A percentile compares a stretch with the other conserved stretches of the same genome.
phyloP scores from a whole-genome alignment of 1,140 invertebrate species.

The Drosophila subpulchrella region DNA sequence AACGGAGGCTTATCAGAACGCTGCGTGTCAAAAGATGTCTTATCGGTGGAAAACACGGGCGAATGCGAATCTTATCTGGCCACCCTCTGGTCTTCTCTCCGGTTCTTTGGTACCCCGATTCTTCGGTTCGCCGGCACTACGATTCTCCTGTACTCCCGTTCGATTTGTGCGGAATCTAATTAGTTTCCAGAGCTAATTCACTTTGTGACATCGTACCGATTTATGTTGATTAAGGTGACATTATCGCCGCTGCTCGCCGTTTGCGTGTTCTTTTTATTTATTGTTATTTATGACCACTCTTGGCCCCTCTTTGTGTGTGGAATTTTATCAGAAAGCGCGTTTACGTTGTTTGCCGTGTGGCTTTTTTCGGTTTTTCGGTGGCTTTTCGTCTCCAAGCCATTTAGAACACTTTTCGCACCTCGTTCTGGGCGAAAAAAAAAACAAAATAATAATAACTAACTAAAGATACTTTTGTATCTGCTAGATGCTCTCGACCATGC shows the following conservation, averaged over 20 bases:
- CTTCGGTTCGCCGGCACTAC: not conserved
- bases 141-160: slow-evolving; percentile 5
- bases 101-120: not conserved
- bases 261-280: slow-evolving; percentile 62
- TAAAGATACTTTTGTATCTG: slow-evolving; percentile 27
- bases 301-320: slow-evolving; percentile 27
- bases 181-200: slow-evolving; percentile 76
- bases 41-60: slow-evolving; percentile 47
- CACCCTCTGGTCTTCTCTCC: not conserved
- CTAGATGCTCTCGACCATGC: slow-evolving; percentile 50
- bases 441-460: not conserved
- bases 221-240: slow-evolving; percentile 76
- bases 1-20: slow-evolving; percentile 52
- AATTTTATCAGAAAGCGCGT: slow-evolving; percentile 65
- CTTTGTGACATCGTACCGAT: slow-evolving; percentile 74
- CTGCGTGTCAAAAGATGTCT: slow-evolving; percentile 69
- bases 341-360: slow-evolving; percentile 25
- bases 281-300: slow-evolving; percentile 65
- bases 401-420: slow-evolving; percentile 76
- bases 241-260: slow-evolving; percentile 49
- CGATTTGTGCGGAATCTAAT: slow-evolving; percentile 66
- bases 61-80: slow-evolving; percentile 53
- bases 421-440: slow-evolving; percentile 33
- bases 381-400: slow-evolving; percentile 53
- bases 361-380: slow-evolving; percentile 28